These are phyloP conservation scores for Leptopilina boulardi DNA, from an alignment of 1,140 invertebrate species.

Conservation along the genomic window DNA sequence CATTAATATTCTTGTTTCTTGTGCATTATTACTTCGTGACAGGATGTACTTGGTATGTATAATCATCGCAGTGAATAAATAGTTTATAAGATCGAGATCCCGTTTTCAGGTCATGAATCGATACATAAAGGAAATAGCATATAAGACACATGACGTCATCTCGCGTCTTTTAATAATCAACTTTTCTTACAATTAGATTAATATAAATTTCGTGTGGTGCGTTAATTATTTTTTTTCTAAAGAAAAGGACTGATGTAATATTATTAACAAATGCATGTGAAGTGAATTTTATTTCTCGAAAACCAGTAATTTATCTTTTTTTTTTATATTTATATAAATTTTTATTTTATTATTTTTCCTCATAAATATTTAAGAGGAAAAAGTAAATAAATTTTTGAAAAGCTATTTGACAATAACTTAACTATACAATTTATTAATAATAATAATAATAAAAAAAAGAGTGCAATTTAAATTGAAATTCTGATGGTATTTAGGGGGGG, in stretches of 20 bases:
- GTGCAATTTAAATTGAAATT: constrained; percentile 23
- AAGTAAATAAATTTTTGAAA: too few species aligned
- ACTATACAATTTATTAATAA: constrained; percentile 5
- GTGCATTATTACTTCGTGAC: constrained; percentile 5
- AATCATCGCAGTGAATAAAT: constrained; percentile 21
- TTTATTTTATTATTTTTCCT: too few species aligned
- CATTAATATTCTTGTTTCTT: constrained; percentile 14
- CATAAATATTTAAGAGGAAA: too few species aligned
- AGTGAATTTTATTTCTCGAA: background rate
- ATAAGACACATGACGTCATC: background rate
- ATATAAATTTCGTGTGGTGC: background rate
- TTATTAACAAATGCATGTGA: background rate
- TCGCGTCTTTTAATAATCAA: constrained; percentile 10
- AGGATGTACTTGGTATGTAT: constrained; percentile 21
- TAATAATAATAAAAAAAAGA: too few species aligned
- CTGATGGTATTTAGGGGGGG: background rate
- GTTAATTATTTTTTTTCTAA: background rate
- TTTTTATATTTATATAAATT: background rate
- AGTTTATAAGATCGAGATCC: constrained; percentile 27
- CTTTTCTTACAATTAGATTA: background rate
- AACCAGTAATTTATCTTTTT: background rate
- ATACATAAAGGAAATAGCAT: constrained; percentile 14
- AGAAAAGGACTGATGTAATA: background rate
- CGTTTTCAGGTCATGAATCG: constrained; percentile 30
- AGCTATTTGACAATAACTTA: too few species aligned